A percentile compares a stretch with the other conserved stretches of the same genome.
phyloP scores from a whole-genome alignment of 2,113 vertebrate genomes.

The Ptilorrhoa leucosticta region DNA sequence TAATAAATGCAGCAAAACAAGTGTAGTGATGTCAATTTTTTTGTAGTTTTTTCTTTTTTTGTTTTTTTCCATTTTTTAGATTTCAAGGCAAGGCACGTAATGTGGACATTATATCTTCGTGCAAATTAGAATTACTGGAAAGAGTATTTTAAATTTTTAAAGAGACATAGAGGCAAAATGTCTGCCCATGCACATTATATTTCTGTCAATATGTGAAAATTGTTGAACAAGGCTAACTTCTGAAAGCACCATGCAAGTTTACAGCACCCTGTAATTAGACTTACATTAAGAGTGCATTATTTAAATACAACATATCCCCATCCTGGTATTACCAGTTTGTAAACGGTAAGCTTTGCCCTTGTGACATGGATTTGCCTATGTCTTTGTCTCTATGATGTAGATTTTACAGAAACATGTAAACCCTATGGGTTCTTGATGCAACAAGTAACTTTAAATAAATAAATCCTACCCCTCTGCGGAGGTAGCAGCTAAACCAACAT shows the following conservation, averaged over 20 bases:
- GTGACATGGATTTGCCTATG: slow-evolving; percentile 85
- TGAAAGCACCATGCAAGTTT: slow-evolving; percentile 86
- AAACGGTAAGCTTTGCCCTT: slow-evolving; percentile 90
- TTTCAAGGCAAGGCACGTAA: slow-evolving; percentile 99
- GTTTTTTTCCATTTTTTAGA: slow-evolving; percentile 80
- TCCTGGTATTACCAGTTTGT: slow-evolving; percentile 78
- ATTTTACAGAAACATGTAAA: slow-evolving; percentile 80
- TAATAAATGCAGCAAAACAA: slow-evolving; percentile 99
- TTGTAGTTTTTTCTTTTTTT: slow-evolving; percentile 63
- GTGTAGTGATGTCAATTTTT: slow-evolving; percentile 94
- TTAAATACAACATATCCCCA: slow-evolving; percentile 70
- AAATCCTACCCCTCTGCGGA: slow-evolving; percentile 77
- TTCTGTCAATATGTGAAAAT: slow-evolving; percentile 75
- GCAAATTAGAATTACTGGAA: slow-evolving; percentile 99
- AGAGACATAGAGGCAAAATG: slow-evolving; percentile 89
- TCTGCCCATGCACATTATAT: slow-evolving; percentile 82
- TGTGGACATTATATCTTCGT: slow-evolving; percentile 99
- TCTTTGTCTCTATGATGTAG: slow-evolving; percentile 80
- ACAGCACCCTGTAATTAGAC: slow-evolving; percentile 82
- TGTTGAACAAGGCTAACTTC: slow-evolving; percentile 85
- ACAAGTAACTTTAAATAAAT: slow-evolving; percentile 89
- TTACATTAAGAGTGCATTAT: slow-evolving; percentile 79
- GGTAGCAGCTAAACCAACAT: slow-evolving; percentile 87
- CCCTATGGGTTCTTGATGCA: slow-evolving; percentile 82
- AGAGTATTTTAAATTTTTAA: slow-evolving; percentile 83